Percentiles rank a stretch among this genome's conserved stretches.
These are phyloP conservation scores for Cephus spinipes DNA, from an alignment of 2,888 invertebrate genomes.

Conservation along the genomic window DNA sequence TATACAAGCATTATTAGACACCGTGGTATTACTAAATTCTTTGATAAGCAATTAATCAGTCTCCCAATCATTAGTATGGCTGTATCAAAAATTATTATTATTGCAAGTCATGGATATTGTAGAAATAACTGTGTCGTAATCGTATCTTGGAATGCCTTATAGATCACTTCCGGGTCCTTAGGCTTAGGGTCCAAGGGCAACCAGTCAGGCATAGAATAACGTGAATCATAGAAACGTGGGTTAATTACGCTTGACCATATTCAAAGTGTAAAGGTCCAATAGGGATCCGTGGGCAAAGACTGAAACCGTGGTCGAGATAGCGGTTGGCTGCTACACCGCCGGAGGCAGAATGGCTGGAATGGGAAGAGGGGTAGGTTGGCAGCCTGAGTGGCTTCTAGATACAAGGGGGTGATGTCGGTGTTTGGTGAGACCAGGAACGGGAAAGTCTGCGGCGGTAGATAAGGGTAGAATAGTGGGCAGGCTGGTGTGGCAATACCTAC, in stretches of 20 bases:
- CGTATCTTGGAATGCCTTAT: neutral
- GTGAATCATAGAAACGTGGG: neutral
- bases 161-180: neutral
- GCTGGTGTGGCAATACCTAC: conserved; percentile 13
- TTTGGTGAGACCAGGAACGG: conserved; percentile 51
- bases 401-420: conserved; percentile 51
- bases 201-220: neutral
- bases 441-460: conserved; percentile 61
- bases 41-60: neutral
- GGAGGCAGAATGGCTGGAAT: neutral
- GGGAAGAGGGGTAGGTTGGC: conserved; percentile 22
- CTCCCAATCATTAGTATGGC: neutral
- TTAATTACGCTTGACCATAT: neutral
- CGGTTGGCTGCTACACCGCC: conserved; percentile 5
- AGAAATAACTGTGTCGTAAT: neutral
- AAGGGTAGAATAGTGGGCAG: conserved; percentile 45
- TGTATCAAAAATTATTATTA: neutral
- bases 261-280: neutral
- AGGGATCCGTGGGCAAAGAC: neutral
- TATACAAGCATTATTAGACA: neutral
- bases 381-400: conserved; percentile 53
- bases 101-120: neutral
- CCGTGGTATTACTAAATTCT: neutral
- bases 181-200: neutral
- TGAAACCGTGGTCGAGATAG: conserved; percentile 1